phyloP scores from a whole-genome alignment of 2,797 vertebrate genomes.

The Gallinago nigripennis region DNA sequence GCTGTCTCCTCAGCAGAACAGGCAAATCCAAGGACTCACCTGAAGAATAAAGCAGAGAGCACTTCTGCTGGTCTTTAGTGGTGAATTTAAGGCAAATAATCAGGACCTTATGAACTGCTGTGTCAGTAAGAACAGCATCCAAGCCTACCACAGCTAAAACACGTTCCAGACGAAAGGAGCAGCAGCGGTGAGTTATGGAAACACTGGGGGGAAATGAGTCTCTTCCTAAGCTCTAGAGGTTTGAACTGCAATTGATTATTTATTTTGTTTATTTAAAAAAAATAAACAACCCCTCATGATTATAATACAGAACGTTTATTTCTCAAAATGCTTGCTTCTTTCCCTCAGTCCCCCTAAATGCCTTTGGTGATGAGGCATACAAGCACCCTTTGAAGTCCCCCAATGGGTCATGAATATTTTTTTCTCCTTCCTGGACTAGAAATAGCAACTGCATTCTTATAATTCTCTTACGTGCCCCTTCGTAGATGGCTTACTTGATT shows the following conservation, averaged over 20 bases:
- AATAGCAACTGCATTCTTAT: not conserved
- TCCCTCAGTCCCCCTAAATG: not conserved
- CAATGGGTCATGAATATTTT: not conserved
- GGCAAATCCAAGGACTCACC: not conserved
- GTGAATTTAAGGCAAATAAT: no score
- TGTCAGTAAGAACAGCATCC: not conserved
- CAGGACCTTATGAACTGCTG: not conserved
- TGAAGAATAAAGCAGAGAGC: not conserved
- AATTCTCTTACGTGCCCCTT: not conserved
- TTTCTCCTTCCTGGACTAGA: not conserved
- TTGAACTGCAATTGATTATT: not conserved
- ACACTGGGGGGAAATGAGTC: not conserved
- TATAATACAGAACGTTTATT: not conserved
- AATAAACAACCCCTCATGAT: not conserved
- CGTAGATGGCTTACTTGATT: not conserved
- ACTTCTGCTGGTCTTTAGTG: not conserved
- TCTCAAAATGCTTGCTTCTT: not conserved
- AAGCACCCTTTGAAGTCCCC: not conserved
- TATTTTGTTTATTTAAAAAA: not conserved
- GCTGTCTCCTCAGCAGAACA: not conserved
- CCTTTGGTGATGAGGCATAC: not conserved
- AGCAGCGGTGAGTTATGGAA: not conserved
- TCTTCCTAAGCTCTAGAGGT: not conserved
- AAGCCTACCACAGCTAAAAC: not conserved
- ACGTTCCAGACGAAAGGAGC: not conserved